Evolutionary conservation across 2,888 invertebrate species (phyloP), one percentile per base, ranked within the genome.

Genomic region (Syritta pipiens): DNA sequence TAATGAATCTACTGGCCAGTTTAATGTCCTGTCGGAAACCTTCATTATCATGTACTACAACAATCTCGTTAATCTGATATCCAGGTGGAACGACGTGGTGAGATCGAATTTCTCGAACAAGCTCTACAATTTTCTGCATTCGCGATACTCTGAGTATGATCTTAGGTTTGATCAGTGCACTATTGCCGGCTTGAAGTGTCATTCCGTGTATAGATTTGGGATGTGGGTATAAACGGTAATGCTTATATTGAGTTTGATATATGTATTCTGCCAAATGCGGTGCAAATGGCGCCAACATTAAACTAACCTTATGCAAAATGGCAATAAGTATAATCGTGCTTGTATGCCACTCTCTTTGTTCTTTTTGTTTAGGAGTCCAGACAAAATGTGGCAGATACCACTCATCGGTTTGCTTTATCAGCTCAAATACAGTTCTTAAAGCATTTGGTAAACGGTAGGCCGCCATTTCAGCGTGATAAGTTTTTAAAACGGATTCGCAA

Each of bases 311-410:
- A 6, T 69, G 55, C 55, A n/a, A 79, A 81, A 0, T 74, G n/a
- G n/a, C n/a, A n/a, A n/a, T 4, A 68, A 6, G 0, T 2, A 1
- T 1, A 59, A 7, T 5, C n/a, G n/a, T n/a, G n/a, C n/a, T n/a
- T n/a, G n/a, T n/a, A 0, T 0, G 10, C 9, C n/a, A n/a, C n/a
- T n/a, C n/a, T n/a, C n/a, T n/a, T n/a, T n/a, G n/a, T n/a, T n/a
- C n/a, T n/a, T n/a, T n/a, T n/a, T n/a, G n/a, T 0, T 97, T 97
- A 76, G 98, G 91, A 48, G 97, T 91, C 84, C 93, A 94, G 60
- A 98, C 91, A 88, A 98, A 98, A 94, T 98, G 95, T 82, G 98
- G 91, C 22, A 99, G 96, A 87, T 97, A 98, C 97, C 97, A 97
- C 88, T 98, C 98, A 40, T 97, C 98, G 4, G 98, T 91, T 86